phyloP scores from a whole-genome alignment of 2,113 vertebrate genomes.

The pig (Sus scrofa) region DNA sequence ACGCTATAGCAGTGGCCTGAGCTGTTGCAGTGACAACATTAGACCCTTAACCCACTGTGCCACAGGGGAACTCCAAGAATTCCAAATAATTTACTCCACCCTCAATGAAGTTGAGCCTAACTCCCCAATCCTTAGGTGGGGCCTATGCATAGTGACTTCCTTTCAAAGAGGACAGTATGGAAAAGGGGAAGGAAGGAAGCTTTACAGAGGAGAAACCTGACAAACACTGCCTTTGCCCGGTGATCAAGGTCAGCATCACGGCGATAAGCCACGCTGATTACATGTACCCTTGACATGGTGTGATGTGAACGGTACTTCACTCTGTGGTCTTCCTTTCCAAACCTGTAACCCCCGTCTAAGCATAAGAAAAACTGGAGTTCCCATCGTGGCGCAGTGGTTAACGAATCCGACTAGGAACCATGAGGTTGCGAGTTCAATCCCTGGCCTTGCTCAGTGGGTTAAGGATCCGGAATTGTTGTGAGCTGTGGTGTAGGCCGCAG shows the following conservation, averaged over 20 bases:
- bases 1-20: no score
- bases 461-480: no score
- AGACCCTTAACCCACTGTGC: no score
- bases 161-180: not conserved
- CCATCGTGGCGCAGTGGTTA: no score
- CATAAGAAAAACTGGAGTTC: not conserved
- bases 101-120: not conserved
- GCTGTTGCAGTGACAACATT: no score
- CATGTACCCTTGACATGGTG: accelerated
- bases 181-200: not conserved
- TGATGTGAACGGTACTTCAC: not conserved
- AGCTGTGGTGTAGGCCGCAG: no score
- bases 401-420: no score
- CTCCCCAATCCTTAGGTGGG: not conserved
- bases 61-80: not conserved
- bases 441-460: no score
- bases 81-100: not conserved
- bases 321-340: not conserved
- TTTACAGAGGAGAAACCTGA: not conserved
- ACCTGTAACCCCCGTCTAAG: not conserved
- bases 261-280: accelerated
- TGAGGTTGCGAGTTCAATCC: no score
- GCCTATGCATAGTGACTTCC: not conserved
- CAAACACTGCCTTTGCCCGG: not conserved
- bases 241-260: not conserved